Evolutionary conservation across 35 echinoderm and acorn worm genomes (phyloP).

Genomic region (Eucidaris tribuloides): DNA sequence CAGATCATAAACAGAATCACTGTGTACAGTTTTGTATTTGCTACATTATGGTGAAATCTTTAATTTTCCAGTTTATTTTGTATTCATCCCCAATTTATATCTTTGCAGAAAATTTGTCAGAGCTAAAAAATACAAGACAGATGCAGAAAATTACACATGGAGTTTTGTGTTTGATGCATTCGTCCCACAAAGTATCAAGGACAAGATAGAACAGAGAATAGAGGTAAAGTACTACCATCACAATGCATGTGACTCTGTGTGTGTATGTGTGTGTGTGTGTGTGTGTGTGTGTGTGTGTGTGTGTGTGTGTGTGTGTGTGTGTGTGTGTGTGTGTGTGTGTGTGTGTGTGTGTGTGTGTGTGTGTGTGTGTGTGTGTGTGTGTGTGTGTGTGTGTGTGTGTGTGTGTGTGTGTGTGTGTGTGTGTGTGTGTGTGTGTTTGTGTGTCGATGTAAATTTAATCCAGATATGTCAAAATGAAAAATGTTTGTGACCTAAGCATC

Average conservation of each 20-base stretch:
- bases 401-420: too few species aligned
- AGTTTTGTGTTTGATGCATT: slow-evolving; percentile 95
- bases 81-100: neutral
- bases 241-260: neutral
- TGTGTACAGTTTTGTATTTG: neutral
- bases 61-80: neutral
- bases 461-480: too few species aligned
- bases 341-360: neutral
- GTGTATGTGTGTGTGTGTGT: neutral
- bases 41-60: neutral
- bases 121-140: slow-evolving; percentile 90
- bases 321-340: neutral
- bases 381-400: neutral
- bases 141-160: slow-evolving; percentile 84
- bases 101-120: slow-evolving; percentile 81
- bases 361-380: neutral
- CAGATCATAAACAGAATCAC: neutral
- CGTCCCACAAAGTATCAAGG: slow-evolving; percentile 67
- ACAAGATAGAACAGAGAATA: slow-evolving; percentile 69
- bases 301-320: neutral
- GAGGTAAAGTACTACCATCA: slow-evolving; percentile 36
- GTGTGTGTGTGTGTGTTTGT: too few species aligned
- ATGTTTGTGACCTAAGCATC: too few species aligned
- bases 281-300: neutral
- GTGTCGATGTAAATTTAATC: too few species aligned